These are phyloP conservation scores for Xenops minutus DNA, from an alignment of 2,797 vertebrate genomes.

Conservation along the genomic window DNA sequence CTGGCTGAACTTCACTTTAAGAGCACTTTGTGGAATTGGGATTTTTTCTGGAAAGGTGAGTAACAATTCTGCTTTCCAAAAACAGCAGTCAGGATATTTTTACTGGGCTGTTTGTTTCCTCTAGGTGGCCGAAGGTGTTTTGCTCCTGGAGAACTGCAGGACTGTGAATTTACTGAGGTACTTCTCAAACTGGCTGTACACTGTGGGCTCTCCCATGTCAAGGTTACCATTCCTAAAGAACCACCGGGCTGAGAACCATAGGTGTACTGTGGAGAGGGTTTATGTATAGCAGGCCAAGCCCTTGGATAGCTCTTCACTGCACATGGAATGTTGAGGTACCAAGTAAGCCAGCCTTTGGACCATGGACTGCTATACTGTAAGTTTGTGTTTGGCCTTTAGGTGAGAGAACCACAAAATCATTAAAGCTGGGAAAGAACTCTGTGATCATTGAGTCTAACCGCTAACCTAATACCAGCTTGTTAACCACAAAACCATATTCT, in stretches of 20 bases:
- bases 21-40: background rate
- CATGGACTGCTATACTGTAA: background rate
- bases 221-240: background rate
- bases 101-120: background rate
- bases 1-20: background rate
- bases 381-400: background rate
- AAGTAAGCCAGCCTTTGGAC: background rate
- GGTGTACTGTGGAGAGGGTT: background rate
- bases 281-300: background rate
- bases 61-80: background rate
- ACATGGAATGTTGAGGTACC: background rate
- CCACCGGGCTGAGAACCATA: fast-evolving
- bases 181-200: background rate
- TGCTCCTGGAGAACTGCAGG: background rate
- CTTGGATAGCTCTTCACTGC: background rate
- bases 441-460: background rate
- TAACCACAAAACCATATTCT: background rate
- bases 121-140: background rate
- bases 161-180: background rate
- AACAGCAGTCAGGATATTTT: background rate
- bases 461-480: background rate
- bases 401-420: background rate
- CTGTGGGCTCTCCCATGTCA: background rate
- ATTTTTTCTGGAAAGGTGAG: background rate
- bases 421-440: background rate